Percentiles rank a stretch among this genome's conserved stretches.
These are phyloP conservation scores for Sminthurides bifidus DNA, from an alignment of 1,140 invertebrate species.

Conservation along the genomic window DNA sequence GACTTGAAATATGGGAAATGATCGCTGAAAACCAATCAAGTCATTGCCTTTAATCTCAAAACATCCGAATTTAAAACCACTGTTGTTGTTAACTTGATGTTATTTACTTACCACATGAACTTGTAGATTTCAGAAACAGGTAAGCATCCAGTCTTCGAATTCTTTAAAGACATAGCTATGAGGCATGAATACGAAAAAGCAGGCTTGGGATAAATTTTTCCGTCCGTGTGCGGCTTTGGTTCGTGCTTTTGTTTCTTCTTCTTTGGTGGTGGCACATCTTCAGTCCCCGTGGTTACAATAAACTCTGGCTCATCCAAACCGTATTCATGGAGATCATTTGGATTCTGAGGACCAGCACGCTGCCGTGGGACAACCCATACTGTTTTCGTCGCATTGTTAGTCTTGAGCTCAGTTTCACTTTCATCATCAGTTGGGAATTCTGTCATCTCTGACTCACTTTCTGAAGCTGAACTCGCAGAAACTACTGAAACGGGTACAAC, in stretches of 20 bases:
- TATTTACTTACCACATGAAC: conserved; percentile 80
- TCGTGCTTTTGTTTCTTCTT: conserved; percentile 31
- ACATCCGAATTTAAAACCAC: neutral
- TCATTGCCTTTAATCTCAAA: neutral
- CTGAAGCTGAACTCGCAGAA: conserved; percentile 20
- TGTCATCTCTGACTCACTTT: conserved; percentile 23
- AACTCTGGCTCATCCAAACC: conserved; percentile 30
- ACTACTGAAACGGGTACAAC: conserved; percentile 28
- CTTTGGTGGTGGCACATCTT: conserved; percentile 28
- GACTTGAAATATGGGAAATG: conserved; percentile 97
- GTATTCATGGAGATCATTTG: conserved; percentile 13
- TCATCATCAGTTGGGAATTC: conserved; percentile 29
- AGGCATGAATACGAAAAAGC: conserved; percentile 95
- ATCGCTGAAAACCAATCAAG: conserved; percentile 54
- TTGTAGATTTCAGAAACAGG: conserved; percentile 97
- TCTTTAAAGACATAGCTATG: conserved; percentile 94
- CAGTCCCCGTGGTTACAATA: conserved; percentile 16
- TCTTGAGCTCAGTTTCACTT: conserved; percentile 22
- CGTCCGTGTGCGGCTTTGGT: conserved; percentile 41
- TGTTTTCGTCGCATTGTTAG: conserved; percentile 5
- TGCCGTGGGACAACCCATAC: conserved; percentile 21
- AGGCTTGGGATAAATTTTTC: conserved; percentile 80
- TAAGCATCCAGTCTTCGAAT: conserved; percentile 81
- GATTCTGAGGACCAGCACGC: conserved; percentile 9
- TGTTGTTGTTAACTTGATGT: conserved; percentile 1